Evolutionary conservation across 2,797 vertebrate species (phyloP).

Genomic region (Xyrichtys novacula): DNA sequence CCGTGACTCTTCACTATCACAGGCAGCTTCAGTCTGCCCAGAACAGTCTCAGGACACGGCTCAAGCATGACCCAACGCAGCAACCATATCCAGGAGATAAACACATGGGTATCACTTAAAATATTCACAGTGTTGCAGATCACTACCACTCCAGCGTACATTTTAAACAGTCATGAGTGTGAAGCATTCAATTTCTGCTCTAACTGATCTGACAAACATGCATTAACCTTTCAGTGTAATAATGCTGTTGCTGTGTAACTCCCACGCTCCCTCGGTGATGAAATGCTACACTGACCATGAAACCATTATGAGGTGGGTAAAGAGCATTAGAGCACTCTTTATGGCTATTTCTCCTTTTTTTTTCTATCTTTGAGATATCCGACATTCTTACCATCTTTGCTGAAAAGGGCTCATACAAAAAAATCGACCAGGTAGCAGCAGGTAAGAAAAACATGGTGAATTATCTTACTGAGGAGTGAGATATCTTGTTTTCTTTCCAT

Average conservation of each 20-base stretch:
- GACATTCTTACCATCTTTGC: not conserved
- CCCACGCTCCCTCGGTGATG: conserved; percentile 41
- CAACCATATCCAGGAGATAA: conserved; percentile 11
- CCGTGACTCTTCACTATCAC: conserved; percentile 44
- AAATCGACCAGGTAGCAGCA: too few relatives aligned
- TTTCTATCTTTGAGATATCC: too few relatives aligned
- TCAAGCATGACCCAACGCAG: conserved; percentile 33
- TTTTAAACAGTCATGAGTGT: conserved; percentile 29
- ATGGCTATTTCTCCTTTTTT: conserved; percentile 13
- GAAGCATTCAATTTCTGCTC: conserved; percentile 32
- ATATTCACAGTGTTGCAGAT: conserved; percentile 9
- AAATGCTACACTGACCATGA: conserved; percentile 64
- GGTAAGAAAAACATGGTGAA: too few relatives aligned
- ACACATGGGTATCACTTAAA: conserved; percentile 5
- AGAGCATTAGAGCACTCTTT: conserved; percentile 32
- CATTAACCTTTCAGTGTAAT: conserved; percentile 25
- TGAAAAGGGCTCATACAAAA: too few relatives aligned
- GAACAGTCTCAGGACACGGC: conserved; percentile 26
- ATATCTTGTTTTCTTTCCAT: too few relatives aligned
- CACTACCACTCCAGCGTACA: conserved; percentile 16
- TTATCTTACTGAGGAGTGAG: too few relatives aligned
- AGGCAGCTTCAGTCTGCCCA: conserved; percentile 54
- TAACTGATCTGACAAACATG: conserved; percentile 43
- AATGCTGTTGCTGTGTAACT: conserved; percentile 34
- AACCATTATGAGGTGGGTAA: conserved; percentile 55